phyloP scores from a whole-genome alignment of 1,140 invertebrate genomes.

The Leptinotarsa defecta region DNA sequence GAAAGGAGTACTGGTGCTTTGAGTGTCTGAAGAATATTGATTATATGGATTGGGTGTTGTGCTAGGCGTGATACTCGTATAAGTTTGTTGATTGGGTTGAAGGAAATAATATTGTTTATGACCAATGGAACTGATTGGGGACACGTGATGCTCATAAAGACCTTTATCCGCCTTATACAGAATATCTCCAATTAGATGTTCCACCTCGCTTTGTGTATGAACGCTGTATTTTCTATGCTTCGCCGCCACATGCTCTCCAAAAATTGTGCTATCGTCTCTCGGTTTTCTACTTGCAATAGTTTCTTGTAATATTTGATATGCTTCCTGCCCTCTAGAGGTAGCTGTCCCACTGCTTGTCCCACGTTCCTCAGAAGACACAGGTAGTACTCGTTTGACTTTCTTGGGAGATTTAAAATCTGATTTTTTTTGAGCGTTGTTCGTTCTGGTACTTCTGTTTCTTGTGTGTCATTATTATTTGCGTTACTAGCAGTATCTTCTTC shows the following conservation, averaged over 20 bases:
- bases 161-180: constrained; percentile 23
- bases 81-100: constrained; percentile 6
- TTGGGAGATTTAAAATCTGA: constrained; percentile 22
- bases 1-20: constrained; percentile 42
- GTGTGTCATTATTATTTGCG: neutral
- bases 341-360: too few relatives aligned
- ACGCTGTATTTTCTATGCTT: constrained; percentile 25
- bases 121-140: constrained; percentile 22
- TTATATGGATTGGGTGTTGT: neutral
- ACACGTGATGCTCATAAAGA: constrained; percentile 10
- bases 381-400: neutral
- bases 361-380: too few relatives aligned
- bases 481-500: neutral
- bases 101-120: constrained; percentile 25
- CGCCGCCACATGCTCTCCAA: constrained; percentile 18
- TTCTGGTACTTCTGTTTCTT: constrained; percentile 19
- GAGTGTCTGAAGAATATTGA: constrained; percentile 40
- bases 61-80: too few relatives aligned
- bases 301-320: constrained; percentile 6
- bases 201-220: constrained; percentile 17
- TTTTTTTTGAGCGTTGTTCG: constrained; percentile 25
- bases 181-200: constrained; percentile 23
- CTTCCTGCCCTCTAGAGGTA: neutral
- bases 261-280: constrained; percentile 19
- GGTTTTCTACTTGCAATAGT: neutral